Evolutionary conservation across 2,113 vertebrate species (phyloP), one percentile per base, ranked within the genome.

Genomic region (Vireo altiloquus): DNA sequence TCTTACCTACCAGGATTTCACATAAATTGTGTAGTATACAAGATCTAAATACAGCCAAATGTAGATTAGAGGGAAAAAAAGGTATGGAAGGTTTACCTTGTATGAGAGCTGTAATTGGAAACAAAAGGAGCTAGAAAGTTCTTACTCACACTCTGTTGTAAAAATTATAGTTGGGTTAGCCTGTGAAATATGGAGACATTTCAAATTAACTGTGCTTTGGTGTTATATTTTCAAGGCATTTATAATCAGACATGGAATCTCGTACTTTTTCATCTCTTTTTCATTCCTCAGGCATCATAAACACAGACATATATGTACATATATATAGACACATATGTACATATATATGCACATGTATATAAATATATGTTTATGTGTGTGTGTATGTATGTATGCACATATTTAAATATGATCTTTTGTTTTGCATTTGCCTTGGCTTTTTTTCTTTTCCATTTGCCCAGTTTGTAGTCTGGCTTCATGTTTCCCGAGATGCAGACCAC

Each of bases 251-350:
- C 37, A 50, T 11, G 5, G 35, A 60, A 65, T 47, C 40, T 57
- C 70, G 19, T 61, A 74, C 13, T 61, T 66, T 14, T 37, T 76
- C 35, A 8, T 25, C n/a, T 64, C 35, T 40, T 60, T 44, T 81
- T 47, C 21, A 61, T 82, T 69, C 14, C n/a, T 50, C 59, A 59
- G 24, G 6, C 31, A 56, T 28, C 19, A 21, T 37, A 66, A 22
- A 39, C 18, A 60, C 4, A 74, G 23, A 4, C 15, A 27, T 54
- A 19, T 31, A 13, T 50, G 13, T 6, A 65, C 5, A 57, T 5
- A 12, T 18, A 15, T 14, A 59, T 30, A 23, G 15, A 46, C 5
- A 60, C 11, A 39, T 13, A 27, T 0, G 1, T 14, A 28, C 9
- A 22, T 56, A 60, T 30, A 22, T 25, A 15, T 82, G 12, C 40